Conservation (phyloP, 2,113 vertebrate genomes). For the Falcunculus frontatus region DNA sequence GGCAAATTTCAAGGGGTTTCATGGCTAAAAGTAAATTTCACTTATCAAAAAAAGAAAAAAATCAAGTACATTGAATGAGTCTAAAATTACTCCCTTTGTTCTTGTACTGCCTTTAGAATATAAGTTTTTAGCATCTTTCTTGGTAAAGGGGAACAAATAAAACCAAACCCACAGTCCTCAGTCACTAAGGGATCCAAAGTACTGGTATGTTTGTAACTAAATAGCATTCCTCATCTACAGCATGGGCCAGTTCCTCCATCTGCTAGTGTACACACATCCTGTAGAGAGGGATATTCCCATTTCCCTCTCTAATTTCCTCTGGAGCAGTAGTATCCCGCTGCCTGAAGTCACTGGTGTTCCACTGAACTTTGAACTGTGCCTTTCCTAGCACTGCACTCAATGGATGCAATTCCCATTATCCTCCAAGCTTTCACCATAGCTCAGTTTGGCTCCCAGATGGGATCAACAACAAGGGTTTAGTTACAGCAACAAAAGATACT, state of each 20-base stretch:
- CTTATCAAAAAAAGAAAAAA: background rate
- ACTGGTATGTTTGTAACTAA: background rate
- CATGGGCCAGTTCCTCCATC: background rate
- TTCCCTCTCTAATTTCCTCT: background rate
- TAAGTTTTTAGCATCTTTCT: background rate
- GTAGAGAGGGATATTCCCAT: background rate
- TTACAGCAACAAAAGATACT: constrained; percentile 21
- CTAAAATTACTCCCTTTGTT: background rate
- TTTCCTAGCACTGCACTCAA: background rate
- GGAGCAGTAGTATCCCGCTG: background rate
- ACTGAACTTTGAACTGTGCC: background rate
- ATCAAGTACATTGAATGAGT: background rate
- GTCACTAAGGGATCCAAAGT: background rate
- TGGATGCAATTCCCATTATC: background rate
- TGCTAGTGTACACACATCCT: background rate
- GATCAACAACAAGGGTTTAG: constrained; percentile 1
- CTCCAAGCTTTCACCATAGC: background rate
- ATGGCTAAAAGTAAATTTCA: background rate
- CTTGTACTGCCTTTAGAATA: background rate
- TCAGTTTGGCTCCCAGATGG: background rate
- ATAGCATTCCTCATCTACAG: background rate
- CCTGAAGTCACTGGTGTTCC: background rate
- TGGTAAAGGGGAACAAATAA: background rate
- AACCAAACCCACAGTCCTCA: background rate
- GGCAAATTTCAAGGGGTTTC: background rate